Evolutionary conservation across 2,797 vertebrate species (phyloP).

Genomic region (Balearica regulorum): DNA sequence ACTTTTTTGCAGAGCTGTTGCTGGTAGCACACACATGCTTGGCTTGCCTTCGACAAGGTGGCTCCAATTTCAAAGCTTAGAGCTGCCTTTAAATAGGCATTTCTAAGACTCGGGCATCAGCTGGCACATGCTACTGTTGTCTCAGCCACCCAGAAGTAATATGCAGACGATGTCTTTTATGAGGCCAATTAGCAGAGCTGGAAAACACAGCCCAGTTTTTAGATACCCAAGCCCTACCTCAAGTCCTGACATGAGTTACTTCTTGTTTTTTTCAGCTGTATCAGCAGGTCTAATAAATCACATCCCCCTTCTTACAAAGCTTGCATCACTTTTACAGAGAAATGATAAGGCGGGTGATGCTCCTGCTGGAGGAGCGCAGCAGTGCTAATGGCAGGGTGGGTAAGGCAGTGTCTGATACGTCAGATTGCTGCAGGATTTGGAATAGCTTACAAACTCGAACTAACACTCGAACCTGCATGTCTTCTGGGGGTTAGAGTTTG

Average conservation of each 20-base stretch:
- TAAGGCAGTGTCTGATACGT: neutral
- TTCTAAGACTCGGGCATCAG: neutral
- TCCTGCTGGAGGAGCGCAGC: neutral
- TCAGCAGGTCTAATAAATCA: neutral
- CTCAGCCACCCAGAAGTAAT: neutral
- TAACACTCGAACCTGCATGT: neutral
- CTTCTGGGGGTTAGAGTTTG: neutral
- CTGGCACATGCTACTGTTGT: neutral
- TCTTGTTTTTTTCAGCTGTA: neutral
- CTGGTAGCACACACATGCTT: neutral
- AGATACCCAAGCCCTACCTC: neutral
- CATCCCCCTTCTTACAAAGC: neutral
- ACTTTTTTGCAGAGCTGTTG: neutral
- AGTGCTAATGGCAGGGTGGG: neutral
- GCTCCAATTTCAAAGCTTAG: neutral
- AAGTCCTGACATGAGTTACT: neutral
- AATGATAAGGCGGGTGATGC: neutral
- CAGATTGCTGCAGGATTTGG: neutral
- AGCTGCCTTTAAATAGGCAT: neutral
- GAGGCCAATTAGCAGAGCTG: neutral
- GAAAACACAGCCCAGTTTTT: neutral
- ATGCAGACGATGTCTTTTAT: neutral
- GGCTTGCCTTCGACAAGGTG: neutral
- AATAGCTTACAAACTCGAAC: neutral
- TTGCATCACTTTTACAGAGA: neutral